Conservation (phyloP, 92 coral and sea anemone genomes). For the Chrysogorgia sp. region DNA sequence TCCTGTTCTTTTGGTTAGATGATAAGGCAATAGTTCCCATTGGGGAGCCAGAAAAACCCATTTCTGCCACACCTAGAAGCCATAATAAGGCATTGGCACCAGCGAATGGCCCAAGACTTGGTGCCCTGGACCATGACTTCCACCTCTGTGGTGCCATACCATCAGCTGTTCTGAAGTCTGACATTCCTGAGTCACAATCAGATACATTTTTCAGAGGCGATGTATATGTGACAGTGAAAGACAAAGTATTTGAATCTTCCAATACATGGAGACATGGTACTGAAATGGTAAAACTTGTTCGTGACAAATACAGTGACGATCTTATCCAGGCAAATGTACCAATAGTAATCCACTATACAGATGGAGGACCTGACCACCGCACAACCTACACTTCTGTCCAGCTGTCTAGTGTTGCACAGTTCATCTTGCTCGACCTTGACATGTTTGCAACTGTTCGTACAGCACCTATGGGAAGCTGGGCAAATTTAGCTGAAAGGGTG, state of each 20-base stretch:
- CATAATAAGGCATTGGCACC: constrained; percentile 29
- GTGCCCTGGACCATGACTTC: constrained; percentile 39
- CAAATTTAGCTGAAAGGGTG: constrained; percentile 31
- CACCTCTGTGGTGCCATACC: constrained; percentile 12
- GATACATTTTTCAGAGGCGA: constrained; percentile 2
- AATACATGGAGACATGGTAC: constrained; percentile 24
- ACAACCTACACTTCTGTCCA: constrained; percentile 32
- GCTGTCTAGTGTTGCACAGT: constrained; percentile 21
- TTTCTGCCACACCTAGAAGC: not conserved
- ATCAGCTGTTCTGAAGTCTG: constrained; percentile 4
- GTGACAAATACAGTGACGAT: constrained; percentile 24
- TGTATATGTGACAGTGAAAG: constrained; percentile 9
- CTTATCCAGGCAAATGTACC: constrained; percentile 7
- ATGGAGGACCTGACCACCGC: constrained; percentile 40
- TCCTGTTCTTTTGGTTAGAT: too few relatives aligned
- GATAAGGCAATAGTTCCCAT: too few relatives aligned
- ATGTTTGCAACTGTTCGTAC: constrained; percentile 22
- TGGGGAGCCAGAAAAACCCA: constrained; percentile 27
- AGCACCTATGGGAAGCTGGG: constrained; percentile 34
- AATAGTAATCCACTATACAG: constrained; percentile 17
- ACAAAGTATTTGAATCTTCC: constrained; percentile 20
- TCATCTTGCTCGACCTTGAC: constrained; percentile 20
- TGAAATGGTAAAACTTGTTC: constrained; percentile 6
- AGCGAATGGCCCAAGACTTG: not conserved
- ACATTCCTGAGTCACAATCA: not conserved